Base-by-base conservation (phyloP, 2,113 vertebrate genomes). In the Myotis yumanensis region DNA sequence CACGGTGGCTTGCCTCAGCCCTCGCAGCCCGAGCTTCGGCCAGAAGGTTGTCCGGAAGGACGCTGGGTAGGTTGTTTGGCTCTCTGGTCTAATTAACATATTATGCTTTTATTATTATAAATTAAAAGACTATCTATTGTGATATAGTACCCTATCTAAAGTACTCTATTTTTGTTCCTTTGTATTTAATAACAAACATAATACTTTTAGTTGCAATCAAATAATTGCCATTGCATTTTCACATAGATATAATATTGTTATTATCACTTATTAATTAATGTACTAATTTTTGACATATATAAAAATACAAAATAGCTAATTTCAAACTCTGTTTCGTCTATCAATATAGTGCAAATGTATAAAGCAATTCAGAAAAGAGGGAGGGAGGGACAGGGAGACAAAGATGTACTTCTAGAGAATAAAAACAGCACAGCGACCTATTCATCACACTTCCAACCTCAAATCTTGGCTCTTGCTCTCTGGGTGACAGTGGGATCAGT, bases 371-470 rank as follows among this genome's bases (percentile, higher is more conserved):
- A 30, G 12, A 62, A 40, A 3, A 20, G 20, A 16, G 7, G 0
- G 32, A 77, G 5, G 20, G 12, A 32, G 4, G 16, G 35, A 20
- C 0, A 57, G 17, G 20, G 1, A 30, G 17, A 11, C 37, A 62
- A 62, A 73, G 64, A 0, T 35, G 4, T 51, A 30, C 3, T 46
- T 54, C n/a, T 25, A 69, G 12, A 84, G 16, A 86, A 30, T 23
- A 76, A 69, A 93, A 80, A 20, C 9, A 37, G 7, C 6, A 12
- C 1, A 25, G 0, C 2, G 14, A 11, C 23, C 5, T 23, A 11
- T 35, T 1, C 3, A 20, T 76, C 1, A 5, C 6, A 15, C 7
- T 2, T 18, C 15, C 32, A 32, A 16, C 68, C 35, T 69, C 1
- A 0, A 4, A 6, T n/a, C 7, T 32, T 68, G n/a, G 4, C 40